Conservation (phyloP, 2,113 vertebrate species). For the Gymnobelideus leadbeateri region DNA sequence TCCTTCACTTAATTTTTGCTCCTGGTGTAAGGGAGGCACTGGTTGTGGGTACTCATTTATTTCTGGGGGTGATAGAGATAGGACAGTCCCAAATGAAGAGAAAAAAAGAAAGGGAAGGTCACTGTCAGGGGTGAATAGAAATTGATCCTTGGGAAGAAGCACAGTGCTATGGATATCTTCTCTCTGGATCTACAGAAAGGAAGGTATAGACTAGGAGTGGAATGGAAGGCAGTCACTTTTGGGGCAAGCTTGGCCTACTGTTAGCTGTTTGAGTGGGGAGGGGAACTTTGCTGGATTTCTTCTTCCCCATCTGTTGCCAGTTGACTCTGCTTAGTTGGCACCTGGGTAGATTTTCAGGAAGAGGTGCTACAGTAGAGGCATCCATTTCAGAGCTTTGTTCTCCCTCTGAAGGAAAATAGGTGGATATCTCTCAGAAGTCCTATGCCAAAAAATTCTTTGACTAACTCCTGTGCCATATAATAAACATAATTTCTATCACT, state of each 20-base stretch:
- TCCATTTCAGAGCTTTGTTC: conserved; percentile 15
- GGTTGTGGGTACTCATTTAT: neutral
- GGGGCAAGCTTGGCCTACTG: conserved; percentile 21
- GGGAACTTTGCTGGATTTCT: conserved; percentile 5
- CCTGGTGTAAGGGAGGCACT: too few relatives aligned
- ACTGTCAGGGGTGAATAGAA: neutral
- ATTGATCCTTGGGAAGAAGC: neutral
- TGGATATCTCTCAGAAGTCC: conserved; percentile 3
- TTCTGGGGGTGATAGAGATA: neutral
- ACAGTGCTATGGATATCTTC: neutral
- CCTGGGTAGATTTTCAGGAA: conserved; percentile 22
- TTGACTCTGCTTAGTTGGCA: neutral
- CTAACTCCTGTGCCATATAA: conserved; percentile 40
- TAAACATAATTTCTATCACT: too few relatives aligned
- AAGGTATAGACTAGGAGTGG: conserved; percentile 1
- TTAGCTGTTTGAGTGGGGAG: neutral
- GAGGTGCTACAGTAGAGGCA: conserved; percentile 1
- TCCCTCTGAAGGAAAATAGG: conserved; percentile 13
- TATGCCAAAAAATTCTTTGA: conserved; percentile 25
- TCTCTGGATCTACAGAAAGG: conserved; percentile 39
- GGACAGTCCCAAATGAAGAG: too few relatives aligned
- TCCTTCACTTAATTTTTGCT: neutral
- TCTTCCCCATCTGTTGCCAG: conserved; percentile 27
- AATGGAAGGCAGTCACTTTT: neutral
- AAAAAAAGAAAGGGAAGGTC: neutral